phyloP scores from a whole-genome alignment of 2,113 vertebrate genomes.

The Hypomesus transpacificus region DNA sequence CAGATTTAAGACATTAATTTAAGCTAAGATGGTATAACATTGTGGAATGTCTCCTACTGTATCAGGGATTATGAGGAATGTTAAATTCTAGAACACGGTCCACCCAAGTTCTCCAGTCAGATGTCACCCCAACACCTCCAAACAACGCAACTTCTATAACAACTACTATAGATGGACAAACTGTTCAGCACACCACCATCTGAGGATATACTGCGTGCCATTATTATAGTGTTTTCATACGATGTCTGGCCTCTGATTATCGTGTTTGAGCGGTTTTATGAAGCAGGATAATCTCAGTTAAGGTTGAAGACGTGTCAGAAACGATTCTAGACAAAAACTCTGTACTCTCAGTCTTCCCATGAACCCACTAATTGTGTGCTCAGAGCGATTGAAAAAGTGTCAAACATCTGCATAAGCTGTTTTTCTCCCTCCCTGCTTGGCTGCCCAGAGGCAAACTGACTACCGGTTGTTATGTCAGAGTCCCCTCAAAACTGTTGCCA shows the following conservation, averaged over 20 bases:
- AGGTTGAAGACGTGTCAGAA: slow-evolving; percentile 48
- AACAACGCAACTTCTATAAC: slow-evolving; percentile 13
- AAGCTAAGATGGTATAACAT: slow-evolving; percentile 33
- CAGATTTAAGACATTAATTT: slow-evolving; percentile 35
- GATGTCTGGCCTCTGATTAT: slow-evolving; percentile 26
- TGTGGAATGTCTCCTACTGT: slow-evolving; percentile 25
- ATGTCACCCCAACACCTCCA: slow-evolving; percentile 14
- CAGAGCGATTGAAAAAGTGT: slow-evolving; percentile 54
- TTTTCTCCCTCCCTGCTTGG: slow-evolving; percentile 62
- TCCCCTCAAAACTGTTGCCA: slow-evolving; percentile 60
- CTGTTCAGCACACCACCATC: slow-evolving; percentile 6
- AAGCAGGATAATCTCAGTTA: slow-evolving; percentile 26
- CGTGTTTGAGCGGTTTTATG: slow-evolving; percentile 14
- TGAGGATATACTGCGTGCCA: background rate
- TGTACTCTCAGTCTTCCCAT: slow-evolving; percentile 11
- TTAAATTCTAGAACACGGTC: slow-evolving; percentile 32
- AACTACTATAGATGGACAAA: slow-evolving; percentile 6
- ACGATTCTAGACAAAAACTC: slow-evolving; percentile 40
- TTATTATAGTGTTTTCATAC: slow-evolving; percentile 10
- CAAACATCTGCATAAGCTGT: slow-evolving; percentile 64
- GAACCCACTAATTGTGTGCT: slow-evolving; percentile 55
- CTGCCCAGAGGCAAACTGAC: slow-evolving; percentile 67
- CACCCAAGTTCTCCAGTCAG: slow-evolving; percentile 20
- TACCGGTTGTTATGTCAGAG: slow-evolving; percentile 72
- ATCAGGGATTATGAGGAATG: slow-evolving; percentile 15